phyloP scores from a whole-genome alignment of 30 jellyfish, hydroid and myxozoan species.

The Clytia hemisphaerica region DNA sequence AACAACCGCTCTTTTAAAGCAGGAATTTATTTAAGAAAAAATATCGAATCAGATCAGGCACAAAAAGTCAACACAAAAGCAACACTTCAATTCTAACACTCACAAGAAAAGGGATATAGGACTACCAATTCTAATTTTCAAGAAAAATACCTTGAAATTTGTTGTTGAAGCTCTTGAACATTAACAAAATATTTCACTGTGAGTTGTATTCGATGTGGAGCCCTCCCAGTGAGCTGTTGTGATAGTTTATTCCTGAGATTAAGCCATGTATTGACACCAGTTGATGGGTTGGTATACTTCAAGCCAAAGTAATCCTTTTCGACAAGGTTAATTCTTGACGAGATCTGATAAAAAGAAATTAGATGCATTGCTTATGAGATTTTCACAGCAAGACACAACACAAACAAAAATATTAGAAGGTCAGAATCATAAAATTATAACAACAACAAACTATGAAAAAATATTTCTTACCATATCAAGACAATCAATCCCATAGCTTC shows the following conservation, averaged over 20 bases:
- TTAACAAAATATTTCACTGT: constrained; percentile 74
- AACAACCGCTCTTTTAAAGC: no score
- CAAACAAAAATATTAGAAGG: not conserved
- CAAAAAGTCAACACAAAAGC: not conserved
- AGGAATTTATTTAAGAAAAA: no score
- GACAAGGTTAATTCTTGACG: constrained; percentile 51
- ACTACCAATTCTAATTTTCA: no score
- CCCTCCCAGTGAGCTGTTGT: constrained; percentile 77
- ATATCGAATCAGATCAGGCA: not conserved
- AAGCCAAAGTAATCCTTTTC: constrained; percentile 97
- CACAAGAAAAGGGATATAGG: not conserved
- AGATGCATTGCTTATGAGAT: not conserved
- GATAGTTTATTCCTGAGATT: constrained; percentile 74
- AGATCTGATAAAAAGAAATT: constrained; percentile 1
- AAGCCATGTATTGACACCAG: constrained; percentile 87
- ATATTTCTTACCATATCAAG: constrained; percentile 72
- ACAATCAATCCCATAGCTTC: constrained; percentile 75
- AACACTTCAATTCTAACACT: not conserved
- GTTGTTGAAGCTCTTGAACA: constrained; percentile 96
- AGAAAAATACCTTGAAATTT: constrained; percentile 57
- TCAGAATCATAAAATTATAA: not conserved
- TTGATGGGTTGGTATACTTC: constrained; percentile 58
- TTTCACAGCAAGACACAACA: not conserved
- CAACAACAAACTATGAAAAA: not conserved
- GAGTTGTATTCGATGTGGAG: constrained; percentile 80